Evolutionary conservation across 2,113 vertebrate genomes (phyloP).

Genomic region (Clarias batrachus): DNA sequence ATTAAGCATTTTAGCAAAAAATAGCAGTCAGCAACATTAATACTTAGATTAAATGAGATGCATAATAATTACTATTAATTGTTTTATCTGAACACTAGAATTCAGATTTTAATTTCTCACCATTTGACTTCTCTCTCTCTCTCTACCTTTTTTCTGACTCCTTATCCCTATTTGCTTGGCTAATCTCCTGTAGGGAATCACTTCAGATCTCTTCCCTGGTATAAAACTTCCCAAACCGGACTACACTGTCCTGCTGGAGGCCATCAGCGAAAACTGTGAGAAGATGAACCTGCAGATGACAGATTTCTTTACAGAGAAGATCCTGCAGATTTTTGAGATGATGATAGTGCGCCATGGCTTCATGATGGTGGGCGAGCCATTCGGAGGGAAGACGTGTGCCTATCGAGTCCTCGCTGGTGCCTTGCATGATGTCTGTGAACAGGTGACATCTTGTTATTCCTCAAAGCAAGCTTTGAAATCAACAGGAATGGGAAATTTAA

Average conservation of each 20-base stretch:
- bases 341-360: constrained; percentile 92
- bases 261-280: constrained; percentile 78
- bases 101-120: neutral
- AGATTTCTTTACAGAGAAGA: constrained; percentile 81
- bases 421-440: constrained; percentile 76
- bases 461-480: neutral
- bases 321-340: constrained; percentile 90
- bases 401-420: constrained; percentile 84
- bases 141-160: neutral
- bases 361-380: constrained; percentile 91
- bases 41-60: neutral
- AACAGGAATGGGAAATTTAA: neutral
- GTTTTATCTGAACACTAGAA: too few species aligned
- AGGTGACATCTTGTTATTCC: constrained; percentile 65
- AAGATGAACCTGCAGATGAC: constrained; percentile 89
- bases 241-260: constrained; percentile 78
- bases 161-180: too few species aligned
- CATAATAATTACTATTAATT: neutral
- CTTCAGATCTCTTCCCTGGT: constrained; percentile 89
- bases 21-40: too few species aligned
- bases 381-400: constrained; percentile 85
- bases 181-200: constrained; percentile 78
- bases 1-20: too few species aligned
- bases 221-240: constrained; percentile 84
- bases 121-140: neutral